Conservation (phyloP, 2,888 invertebrate species). For the Camponotus fellah region DNA sequence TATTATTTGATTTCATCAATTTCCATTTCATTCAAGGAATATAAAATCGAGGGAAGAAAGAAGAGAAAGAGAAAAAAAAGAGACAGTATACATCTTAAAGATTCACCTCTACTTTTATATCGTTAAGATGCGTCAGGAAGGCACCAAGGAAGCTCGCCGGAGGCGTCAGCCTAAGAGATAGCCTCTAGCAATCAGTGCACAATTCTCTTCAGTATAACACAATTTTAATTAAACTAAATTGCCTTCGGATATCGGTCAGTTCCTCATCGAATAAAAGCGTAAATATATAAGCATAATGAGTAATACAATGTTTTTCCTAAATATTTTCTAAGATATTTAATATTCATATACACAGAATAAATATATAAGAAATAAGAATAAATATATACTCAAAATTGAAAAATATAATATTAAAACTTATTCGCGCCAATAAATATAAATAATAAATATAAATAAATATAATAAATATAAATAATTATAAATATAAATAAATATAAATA, state of each 20-base stretch:
- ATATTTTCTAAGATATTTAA: neutral
- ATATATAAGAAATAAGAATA: neutral
- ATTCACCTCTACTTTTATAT: constrained; percentile 25
- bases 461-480: neutral
- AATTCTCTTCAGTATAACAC: constrained; percentile 71
- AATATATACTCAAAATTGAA: neutral
- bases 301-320: neutral
- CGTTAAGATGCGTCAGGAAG: constrained; percentile 52
- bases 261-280: neutral
- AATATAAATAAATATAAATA: neutral
- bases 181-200: constrained; percentile 71
- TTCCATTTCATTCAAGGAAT: neutral
- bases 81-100: neutral
- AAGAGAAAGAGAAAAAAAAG: neutral
- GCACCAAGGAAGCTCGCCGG: constrained; percentile 59
- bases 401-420: neutral
- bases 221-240: constrained; percentile 81
- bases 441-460: neutral
- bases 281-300: no score
- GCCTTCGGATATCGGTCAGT: constrained; percentile 49
- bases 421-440: neutral
- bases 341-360: neutral
- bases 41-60: neutral
- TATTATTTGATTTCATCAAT: neutral
- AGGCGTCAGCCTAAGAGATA: constrained; percentile 38